A percentile compares a stretch with the other conserved stretches of the same genome.
Evolutionary conservation across 2,797 vertebrate genomes (phyloP).

Genomic region (Lithobates sylvaticus): DNA sequence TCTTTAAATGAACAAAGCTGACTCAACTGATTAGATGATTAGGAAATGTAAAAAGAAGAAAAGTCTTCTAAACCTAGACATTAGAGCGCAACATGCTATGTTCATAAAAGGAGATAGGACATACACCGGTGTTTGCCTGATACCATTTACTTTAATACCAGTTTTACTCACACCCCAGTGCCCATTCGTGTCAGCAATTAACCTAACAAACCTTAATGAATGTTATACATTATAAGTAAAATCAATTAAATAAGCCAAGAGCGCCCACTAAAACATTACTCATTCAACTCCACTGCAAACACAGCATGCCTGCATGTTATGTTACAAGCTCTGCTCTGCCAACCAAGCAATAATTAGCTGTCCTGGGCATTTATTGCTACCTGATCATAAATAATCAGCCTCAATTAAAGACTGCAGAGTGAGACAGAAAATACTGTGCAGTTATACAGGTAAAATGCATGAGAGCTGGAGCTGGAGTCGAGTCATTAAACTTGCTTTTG

Average conservation of each 20-base stretch:
- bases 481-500: neutral
- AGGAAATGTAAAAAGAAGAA: neutral
- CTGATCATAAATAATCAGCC: conserved; percentile 53
- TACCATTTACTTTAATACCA: conserved; percentile 13
- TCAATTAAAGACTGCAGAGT: conserved; percentile 27
- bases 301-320: conserved; percentile 37
- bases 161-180: conserved; percentile 32
- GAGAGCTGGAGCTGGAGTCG: neutral
- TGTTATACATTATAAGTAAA: conserved; percentile 51
- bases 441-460: conserved; percentile 16
- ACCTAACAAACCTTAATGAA: conserved; percentile 56
- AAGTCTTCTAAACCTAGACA: neutral
- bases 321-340: conserved; percentile 22
- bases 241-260: conserved; percentile 51
- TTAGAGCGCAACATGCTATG: neutral
- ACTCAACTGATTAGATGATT: neutral
- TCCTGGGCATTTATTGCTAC: conserved; percentile 43
- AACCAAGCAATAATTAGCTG: conserved; percentile 56
- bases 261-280: conserved; percentile 31
- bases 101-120: neutral
- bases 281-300: conserved; percentile 36
- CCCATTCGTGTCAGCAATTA: conserved; percentile 56
- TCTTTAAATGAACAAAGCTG: neutral
- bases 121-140: neutral
- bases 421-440: conserved; percentile 13